Conservation (phyloP, 35 echinoderm and acorn worm species). For the Apostichopus japonicus region DNA sequence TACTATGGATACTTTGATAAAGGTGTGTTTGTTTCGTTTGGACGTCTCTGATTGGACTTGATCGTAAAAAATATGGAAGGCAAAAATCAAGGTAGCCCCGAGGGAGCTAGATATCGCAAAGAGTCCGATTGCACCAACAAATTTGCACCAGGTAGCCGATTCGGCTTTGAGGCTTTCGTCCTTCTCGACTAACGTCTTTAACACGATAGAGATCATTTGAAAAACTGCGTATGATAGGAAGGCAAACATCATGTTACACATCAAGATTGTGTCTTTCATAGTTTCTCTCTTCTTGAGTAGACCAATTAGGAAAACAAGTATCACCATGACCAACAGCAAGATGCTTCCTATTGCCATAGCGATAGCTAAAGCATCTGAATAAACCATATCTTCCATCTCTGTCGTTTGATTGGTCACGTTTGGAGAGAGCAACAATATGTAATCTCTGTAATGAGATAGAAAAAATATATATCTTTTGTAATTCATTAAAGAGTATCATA, state of each 20-base stretch:
- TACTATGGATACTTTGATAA: constrained; percentile 26
- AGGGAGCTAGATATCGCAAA: constrained; percentile 18
- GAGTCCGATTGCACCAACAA: constrained; percentile 55
- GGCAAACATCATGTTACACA: constrained; percentile 57
- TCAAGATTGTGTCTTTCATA: constrained; percentile 30
- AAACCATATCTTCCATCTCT: constrained; percentile 41
- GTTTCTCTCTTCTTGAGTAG: constrained; percentile 40
- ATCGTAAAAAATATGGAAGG: constrained; percentile 32
- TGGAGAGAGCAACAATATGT: neutral
- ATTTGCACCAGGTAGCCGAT: constrained; percentile 35
- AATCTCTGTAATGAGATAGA: neutral
- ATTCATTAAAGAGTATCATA: too few relatives aligned
- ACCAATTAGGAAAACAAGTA: constrained; percentile 41
- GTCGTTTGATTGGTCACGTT: constrained; percentile 3
- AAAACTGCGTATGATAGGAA: constrained; percentile 32
- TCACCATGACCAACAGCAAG: constrained; percentile 1
- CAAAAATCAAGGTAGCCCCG: constrained; percentile 43
- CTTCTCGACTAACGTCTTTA: constrained; percentile 28
- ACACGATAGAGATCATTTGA: constrained; percentile 28
- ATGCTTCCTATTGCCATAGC: constrained; percentile 24
- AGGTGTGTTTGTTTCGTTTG: constrained; percentile 48
- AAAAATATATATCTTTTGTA: neutral
- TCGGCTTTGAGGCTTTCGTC: neutral
- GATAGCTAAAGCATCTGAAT: constrained; percentile 24
- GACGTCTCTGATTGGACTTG: constrained; percentile 39